Evolutionary conservation across 1,140 invertebrate genomes (phyloP).

Genomic region (Chironomus tepperi): DNA sequence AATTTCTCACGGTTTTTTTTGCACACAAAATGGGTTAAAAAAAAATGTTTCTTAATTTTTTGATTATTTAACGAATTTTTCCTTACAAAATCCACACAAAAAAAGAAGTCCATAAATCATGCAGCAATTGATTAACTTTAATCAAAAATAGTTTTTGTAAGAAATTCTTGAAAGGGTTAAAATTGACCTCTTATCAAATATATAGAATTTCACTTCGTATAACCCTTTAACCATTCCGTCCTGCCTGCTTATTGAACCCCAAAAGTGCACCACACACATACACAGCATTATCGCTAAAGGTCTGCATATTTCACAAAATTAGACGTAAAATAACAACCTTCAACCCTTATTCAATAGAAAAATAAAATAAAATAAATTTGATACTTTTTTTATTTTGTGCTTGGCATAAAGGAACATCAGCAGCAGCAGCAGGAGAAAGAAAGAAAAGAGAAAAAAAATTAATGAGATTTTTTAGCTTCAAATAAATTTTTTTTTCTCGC

Average conservation of each 20-base stretch:
- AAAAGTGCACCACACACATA: neutral
- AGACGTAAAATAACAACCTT: slow-evolving; percentile 8
- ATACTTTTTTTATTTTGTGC: neutral
- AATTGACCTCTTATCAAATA: slow-evolving; percentile 15
- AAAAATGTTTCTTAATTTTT: neutral
- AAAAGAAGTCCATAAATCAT: neutral
- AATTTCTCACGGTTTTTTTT: neutral
- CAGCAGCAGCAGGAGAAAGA: too few relatives aligned
- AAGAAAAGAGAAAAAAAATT: too few relatives aligned
- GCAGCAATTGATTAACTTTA: neutral
- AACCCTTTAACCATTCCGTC: neutral
- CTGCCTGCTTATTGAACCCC: neutral
- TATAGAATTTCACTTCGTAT: neutral
- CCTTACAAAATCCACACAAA: neutral
- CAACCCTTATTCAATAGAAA: neutral
- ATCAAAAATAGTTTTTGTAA: neutral
- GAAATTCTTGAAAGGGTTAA: slow-evolving; percentile 8
- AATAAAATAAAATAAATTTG: slow-evolving; percentile 2
- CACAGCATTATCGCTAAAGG: neutral
- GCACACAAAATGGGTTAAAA: too few relatives aligned
- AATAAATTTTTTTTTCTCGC: neutral
- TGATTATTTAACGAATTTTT: neutral
- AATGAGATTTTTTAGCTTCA: too few relatives aligned
- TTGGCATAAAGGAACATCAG: too few relatives aligned
- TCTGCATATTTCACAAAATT: slow-evolving; percentile 9